Evolutionary conservation across 1,140 invertebrate genomes (phyloP).

Genomic region (Plectrocnemia conspersa): DNA sequence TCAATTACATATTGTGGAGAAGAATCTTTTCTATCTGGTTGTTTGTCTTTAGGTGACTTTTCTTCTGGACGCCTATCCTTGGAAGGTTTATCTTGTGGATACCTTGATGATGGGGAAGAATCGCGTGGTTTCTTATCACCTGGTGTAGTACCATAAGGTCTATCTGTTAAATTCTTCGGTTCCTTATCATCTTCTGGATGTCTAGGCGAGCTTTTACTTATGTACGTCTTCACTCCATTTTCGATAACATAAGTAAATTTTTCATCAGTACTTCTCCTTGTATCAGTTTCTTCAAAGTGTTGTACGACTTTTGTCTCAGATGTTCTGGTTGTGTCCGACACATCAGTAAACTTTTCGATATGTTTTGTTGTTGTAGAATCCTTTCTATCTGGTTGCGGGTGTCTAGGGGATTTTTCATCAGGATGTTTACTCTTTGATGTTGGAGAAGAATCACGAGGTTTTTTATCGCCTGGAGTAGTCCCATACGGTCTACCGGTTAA

Average conservation of each 20-base stretch:
- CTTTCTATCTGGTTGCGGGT: no score
- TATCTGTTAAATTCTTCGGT: conserved; percentile 3
- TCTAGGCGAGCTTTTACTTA: conserved; percentile 35
- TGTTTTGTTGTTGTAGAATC: no score
- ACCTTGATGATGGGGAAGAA: background rate
- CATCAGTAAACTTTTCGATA: no score
- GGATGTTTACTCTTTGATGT: no score
- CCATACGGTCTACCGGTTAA: conserved; percentile 39
- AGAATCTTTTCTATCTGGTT: background rate
- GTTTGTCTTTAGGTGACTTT: background rate
- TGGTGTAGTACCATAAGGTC: background rate
- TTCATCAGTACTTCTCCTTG: no score
- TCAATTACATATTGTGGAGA: conserved; percentile 16
- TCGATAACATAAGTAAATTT: conserved; percentile 50
- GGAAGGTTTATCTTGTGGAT: background rate
- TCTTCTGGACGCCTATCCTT: no score
- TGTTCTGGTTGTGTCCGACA: no score
- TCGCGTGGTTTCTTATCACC: background rate
- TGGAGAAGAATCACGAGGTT: no score
- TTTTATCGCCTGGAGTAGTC: background rate
- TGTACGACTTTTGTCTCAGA: no score
- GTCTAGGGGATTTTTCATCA: no score
- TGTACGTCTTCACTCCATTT: conserved; percentile 48
- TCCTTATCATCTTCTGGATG: conserved; percentile 9
- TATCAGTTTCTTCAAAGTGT: no score